Conservation (phyloP, 1,140 invertebrate genomes). For the Cydia splendana region DNA sequence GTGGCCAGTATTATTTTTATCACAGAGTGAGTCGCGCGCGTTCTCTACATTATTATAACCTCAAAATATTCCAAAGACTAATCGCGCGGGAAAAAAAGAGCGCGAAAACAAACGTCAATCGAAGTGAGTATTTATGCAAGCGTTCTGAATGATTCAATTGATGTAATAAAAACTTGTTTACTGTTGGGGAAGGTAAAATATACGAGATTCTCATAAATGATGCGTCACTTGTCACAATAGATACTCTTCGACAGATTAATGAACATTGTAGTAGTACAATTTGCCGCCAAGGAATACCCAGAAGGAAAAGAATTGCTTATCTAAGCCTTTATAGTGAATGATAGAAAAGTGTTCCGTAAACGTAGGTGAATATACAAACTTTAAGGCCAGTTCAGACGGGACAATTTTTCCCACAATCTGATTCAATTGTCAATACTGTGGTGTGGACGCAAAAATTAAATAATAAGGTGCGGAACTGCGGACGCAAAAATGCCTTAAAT, state of each 20-base stretch:
- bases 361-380: no score
- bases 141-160: not conserved
- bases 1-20: conserved; percentile 13
- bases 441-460: no score
- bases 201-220: conserved; percentile 10
- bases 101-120: conserved; percentile 19
- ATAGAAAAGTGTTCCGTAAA: not conserved
- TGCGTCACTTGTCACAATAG: not conserved
- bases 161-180: conserved; percentile 27
- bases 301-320: not conserved
- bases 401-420: no score
- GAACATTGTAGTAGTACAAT: not conserved
- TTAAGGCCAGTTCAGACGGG: no score
- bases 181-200: not conserved
- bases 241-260: not conserved
- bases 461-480: no score
- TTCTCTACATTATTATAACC: not conserved
- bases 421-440: no score
- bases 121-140: conserved; percentile 8
- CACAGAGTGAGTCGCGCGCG: conserved; percentile 14
- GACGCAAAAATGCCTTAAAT: no score
- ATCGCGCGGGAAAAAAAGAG: not conserved
- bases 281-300: not conserved
- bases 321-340: not conserved
- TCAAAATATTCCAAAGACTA: conserved; percentile 18